Percentiles rank a stretch among this genome's conserved stretches.
Conservation (phyloP, 2,113 vertebrate genomes). For the Periophthalmus modestus region DNA sequence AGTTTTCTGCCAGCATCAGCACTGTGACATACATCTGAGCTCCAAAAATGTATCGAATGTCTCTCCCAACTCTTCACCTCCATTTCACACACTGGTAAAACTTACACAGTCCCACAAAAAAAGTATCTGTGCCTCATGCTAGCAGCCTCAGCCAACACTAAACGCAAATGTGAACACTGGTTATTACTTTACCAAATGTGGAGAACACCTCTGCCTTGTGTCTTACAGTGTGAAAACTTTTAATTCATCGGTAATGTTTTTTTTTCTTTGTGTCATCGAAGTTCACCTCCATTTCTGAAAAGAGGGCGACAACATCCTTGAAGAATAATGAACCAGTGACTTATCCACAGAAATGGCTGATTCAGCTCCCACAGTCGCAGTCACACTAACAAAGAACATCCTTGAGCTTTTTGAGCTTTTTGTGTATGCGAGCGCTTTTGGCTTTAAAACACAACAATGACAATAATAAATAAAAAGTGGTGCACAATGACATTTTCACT, state of each 20-base stretch:
- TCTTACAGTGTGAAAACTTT: constrained; percentile 13
- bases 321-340: constrained; percentile 62
- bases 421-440: constrained; percentile 50
- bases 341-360: constrained; percentile 56
- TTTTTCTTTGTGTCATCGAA: constrained; percentile 34
- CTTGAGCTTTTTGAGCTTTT: constrained; percentile 67
- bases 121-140: neutral
- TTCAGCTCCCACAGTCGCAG: constrained; percentile 56
- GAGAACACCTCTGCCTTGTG: neutral
- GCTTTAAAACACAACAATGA: constrained; percentile 57
- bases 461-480: constrained; percentile 46
- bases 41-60: neutral
- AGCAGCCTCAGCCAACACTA: neutral
- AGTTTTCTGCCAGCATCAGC: neutral
- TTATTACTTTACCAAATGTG: neutral
- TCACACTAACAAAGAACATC: constrained; percentile 64
- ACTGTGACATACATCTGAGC: neutral
- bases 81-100: neutral
- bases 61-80: neutral
- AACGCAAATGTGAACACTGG: neutral
- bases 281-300: constrained; percentile 54
- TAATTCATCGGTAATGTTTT: constrained; percentile 15
- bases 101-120: neutral
- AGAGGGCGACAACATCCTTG: constrained; percentile 52
- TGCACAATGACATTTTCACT: constrained; percentile 46